phyloP scores from a whole-genome alignment of 2,113 vertebrate species.

The Pygoscelis adeliae region DNA sequence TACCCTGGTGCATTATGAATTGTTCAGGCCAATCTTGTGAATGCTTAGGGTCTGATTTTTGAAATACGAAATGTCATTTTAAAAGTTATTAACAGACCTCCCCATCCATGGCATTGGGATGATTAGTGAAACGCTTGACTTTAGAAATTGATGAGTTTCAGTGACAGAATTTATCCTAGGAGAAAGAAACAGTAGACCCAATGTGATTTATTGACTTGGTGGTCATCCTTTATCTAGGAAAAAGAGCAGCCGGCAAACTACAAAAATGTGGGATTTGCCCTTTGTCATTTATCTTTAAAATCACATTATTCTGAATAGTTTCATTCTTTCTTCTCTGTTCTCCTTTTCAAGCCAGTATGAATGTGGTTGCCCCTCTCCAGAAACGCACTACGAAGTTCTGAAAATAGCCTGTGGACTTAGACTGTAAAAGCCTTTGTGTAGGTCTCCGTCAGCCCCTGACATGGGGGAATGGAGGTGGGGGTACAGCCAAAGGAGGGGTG shows the following conservation, averaged over 20 bases:
- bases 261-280: neutral
- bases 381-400: neutral
- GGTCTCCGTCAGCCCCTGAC: neutral
- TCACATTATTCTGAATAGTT: neutral
- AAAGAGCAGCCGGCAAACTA: neutral
- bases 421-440: neutral
- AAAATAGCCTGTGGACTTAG: neutral
- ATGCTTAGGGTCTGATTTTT: neutral
- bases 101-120: neutral
- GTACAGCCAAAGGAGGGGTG: neutral
- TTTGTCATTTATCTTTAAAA: conserved; percentile 36
- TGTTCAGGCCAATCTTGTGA: neutral
- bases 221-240: neutral
- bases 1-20: neutral
- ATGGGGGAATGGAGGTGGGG: neutral
- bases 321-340: neutral
- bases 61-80: neutral
- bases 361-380: neutral
- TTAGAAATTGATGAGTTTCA: neutral
- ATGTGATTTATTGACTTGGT: neutral
- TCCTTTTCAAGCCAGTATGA: neutral
- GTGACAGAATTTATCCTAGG: neutral
- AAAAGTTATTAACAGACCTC: neutral
- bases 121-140: neutral
- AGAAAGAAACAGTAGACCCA: neutral